Evolutionary conservation across 2,888 invertebrate species (phyloP).

Genomic region (Branchellion lobata): DNA sequence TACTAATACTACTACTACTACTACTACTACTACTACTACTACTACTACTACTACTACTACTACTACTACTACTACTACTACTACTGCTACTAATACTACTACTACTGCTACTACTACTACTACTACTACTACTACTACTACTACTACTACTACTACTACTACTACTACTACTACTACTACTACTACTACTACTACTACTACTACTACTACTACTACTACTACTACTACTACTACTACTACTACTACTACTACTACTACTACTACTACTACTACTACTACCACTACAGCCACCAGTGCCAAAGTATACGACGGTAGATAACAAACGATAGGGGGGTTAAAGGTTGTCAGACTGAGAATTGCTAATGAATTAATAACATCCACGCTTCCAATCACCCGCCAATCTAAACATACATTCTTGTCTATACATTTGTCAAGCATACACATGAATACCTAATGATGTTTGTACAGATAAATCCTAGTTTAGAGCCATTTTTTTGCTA

Average conservation of each 20-base stretch:
- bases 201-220: neutral
- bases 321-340: neutral
- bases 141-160: neutral
- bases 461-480: too few relatives aligned
- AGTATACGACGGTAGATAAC: neutral
- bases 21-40: conserved; percentile 5
- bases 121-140: neutral
- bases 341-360: conserved; percentile 1
- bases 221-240: neutral
- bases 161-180: neutral
- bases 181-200: neutral
- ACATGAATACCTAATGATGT: too few relatives aligned
- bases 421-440: too few relatives aligned
- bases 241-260: neutral
- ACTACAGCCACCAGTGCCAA: neutral
- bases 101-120: conserved; percentile 5
- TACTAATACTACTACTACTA: too few relatives aligned
- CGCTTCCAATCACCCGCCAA: neutral
- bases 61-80: neutral
- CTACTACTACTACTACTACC: neutral
- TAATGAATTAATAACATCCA: conserved; percentile 11
- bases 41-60: conserved; percentile 9
- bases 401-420: neutral
- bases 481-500: too few relatives aligned
- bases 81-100: too few relatives aligned